phyloP scores from a whole-genome alignment of 53 echinoderm and acorn worm genomes.

The Echinarachnius parma region DNA sequence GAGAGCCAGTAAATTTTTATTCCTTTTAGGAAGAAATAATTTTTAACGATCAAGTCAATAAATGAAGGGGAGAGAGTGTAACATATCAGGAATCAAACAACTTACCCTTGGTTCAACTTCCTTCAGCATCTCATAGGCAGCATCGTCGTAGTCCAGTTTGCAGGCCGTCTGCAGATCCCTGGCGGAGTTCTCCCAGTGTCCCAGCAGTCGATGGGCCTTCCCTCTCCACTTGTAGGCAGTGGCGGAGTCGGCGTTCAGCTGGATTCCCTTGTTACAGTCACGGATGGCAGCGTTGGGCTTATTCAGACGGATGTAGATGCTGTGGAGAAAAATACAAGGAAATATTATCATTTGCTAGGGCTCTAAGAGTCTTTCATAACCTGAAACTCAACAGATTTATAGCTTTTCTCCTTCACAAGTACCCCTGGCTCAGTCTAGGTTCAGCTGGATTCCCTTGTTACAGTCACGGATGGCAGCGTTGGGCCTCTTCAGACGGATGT shows the following conservation, averaged over 20 bases:
- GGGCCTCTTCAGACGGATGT: conserved; percentile 68
- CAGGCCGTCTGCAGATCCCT: conserved; percentile 74
- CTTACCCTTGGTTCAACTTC: conserved; percentile 89
- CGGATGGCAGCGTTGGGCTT: conserved; percentile 93
- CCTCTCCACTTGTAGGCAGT: conserved; percentile 93
- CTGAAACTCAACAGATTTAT: too few relatives aligned
- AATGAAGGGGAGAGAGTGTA: neutral
- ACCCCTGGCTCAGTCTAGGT: conserved; percentile 92
- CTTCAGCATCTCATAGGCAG: conserved; percentile 73
- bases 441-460: conserved; percentile 65
- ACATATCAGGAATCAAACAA: neutral
- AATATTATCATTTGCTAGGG: too few relatives aligned
- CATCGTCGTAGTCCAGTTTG: conserved; percentile 91
- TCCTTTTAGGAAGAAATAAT: too few relatives aligned
- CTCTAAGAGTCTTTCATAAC: too few relatives aligned
- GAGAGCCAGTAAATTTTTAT: too few relatives aligned
- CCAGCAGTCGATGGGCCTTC: conserved; percentile 73
- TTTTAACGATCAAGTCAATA: neutral
- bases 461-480: conserved; percentile 89
- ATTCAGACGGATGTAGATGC: conserved; percentile 61
- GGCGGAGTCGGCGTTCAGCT: conserved; percentile 88
- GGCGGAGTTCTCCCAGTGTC: conserved; percentile 81
- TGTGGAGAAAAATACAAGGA: too few relatives aligned
- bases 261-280: conserved; percentile 69
- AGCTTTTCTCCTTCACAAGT: too few relatives aligned